phyloP scores from a whole-genome alignment of 1,140 invertebrate genomes.

The Ladona fulva region DNA sequence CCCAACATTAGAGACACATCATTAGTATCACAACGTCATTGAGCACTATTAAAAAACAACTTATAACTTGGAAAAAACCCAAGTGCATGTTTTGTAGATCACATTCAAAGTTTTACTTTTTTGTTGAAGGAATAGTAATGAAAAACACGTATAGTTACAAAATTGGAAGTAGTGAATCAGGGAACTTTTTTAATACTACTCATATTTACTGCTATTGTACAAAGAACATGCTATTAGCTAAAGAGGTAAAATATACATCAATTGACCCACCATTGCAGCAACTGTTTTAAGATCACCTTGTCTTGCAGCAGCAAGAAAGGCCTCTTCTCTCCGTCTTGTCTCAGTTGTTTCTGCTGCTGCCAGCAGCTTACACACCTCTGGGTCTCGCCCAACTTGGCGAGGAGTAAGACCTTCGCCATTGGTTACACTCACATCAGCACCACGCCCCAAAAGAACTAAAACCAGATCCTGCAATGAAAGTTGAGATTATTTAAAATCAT shows the following conservation, averaged over 20 bases:
- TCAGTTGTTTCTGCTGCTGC: conserved; percentile 51
- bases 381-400: conserved; percentile 43
- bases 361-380: conserved; percentile 46
- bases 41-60: too few relatives aligned
- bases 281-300: conserved; percentile 46
- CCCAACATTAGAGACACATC: too few relatives aligned
- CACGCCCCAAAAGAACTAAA: conserved; percentile 48
- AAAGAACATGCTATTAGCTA: not conserved
- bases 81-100: too few relatives aligned
- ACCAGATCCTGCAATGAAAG: conserved; percentile 49
- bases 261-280: conserved; percentile 41
- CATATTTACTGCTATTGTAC: not conserved
- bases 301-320: conserved; percentile 48
- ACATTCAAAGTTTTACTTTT: too few relatives aligned
- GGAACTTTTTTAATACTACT: too few relatives aligned
- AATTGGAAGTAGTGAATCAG: not conserved
- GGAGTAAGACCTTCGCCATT: conserved; percentile 49
- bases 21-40: too few relatives aligned
- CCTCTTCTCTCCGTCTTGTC: conserved; percentile 39
- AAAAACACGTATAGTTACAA: too few relatives aligned
- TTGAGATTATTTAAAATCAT: not conserved
- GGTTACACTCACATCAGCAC: conserved; percentile 58
- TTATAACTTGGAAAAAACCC: too few relatives aligned
- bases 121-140: too few relatives aligned
- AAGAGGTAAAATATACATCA: not conserved